These are phyloP conservation scores for Myotis myotis DNA, from an alignment of 2,797 vertebrate genomes.

Conservation along the genomic window DNA sequence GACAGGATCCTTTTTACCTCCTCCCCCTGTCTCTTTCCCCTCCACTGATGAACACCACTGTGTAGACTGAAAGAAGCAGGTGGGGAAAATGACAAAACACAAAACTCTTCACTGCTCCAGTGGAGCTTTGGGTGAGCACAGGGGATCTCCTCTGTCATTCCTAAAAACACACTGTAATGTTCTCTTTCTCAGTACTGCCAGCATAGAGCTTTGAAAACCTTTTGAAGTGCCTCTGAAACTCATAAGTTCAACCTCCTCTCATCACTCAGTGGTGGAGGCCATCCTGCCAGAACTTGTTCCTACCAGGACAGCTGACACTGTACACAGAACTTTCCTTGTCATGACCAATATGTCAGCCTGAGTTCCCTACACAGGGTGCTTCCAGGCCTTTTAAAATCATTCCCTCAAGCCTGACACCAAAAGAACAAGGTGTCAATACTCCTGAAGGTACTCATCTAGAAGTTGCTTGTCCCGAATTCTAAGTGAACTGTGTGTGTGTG, in stretches of 20 bases:
- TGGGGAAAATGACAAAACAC: not conserved
- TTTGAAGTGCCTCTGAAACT: conserved; percentile 53
- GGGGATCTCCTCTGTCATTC: not conserved
- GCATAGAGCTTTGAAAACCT: conserved; percentile 51
- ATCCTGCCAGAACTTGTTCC: conserved; percentile 36
- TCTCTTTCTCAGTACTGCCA: not conserved
- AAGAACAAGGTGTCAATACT: not conserved
- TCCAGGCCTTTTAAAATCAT: not conserved
- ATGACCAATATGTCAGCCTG: not conserved
- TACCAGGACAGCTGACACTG: not conserved
- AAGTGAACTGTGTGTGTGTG: not conserved
- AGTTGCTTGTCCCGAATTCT: not conserved
- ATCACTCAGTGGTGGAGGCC: not conserved
- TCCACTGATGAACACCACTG: not conserved
- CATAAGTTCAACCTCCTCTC: conserved; percentile 53
- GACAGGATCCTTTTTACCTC: not conserved
- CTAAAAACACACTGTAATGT: conserved; percentile 33
- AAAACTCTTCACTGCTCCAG: not conserved
- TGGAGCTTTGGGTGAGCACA: conserved; percentile 1
- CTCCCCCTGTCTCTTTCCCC: not conserved
- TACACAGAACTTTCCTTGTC: not conserved
- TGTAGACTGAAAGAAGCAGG: not conserved
- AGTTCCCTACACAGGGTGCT: not conserved
- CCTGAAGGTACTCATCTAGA: not conserved
- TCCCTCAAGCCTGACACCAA: not conserved